A percentile compares a stretch with the other conserved stretches of the same genome.
Evolutionary conservation across 2,888 invertebrate genomes (phyloP).

Genomic region (Hydrotaea cyrtoneurina): DNA sequence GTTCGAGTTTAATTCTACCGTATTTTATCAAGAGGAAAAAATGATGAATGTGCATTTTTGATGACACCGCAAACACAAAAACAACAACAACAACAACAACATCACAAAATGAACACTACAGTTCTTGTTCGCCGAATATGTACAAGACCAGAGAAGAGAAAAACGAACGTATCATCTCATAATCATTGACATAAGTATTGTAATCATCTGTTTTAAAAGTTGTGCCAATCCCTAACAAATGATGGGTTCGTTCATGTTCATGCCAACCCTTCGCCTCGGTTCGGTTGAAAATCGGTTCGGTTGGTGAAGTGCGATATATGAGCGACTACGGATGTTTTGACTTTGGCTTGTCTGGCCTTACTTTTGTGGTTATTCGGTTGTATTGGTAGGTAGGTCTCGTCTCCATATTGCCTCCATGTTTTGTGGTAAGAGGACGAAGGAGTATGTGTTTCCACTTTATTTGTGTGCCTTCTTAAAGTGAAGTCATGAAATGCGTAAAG

Average conservation of each 20-base stretch:
- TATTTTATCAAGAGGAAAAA: constrained; percentile 62
- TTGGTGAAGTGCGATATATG: not conserved
- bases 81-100: constrained; percentile 24
- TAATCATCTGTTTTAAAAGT: constrained; percentile 56
- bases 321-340: constrained; percentile 1
- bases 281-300: not conserved
- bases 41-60: constrained; percentile 70
- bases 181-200: constrained; percentile 55
- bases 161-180: constrained; percentile 37
- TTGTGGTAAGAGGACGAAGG: not conserved
- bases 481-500: constrained; percentile 3
- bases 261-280: no score
- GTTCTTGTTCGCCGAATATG: constrained; percentile 6
- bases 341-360: not conserved
- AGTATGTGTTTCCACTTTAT: not conserved
- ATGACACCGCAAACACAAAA: constrained; percentile 52
- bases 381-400: not conserved
- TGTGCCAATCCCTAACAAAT: constrained; percentile 31
- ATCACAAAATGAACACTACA: constrained; percentile 46
- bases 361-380: not conserved
- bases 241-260: not conserved
- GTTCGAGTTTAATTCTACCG: constrained; percentile 43
- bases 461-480: constrained; percentile 4
- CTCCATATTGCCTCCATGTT: constrained; percentile 14
- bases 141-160: constrained; percentile 24